A percentile compares a stretch with the other conserved stretches of the same genome.
These are phyloP conservation scores for Pomatostomus ruficeps DNA, from an alignment of 2,113 vertebrate genomes.

Conservation along the genomic window DNA sequence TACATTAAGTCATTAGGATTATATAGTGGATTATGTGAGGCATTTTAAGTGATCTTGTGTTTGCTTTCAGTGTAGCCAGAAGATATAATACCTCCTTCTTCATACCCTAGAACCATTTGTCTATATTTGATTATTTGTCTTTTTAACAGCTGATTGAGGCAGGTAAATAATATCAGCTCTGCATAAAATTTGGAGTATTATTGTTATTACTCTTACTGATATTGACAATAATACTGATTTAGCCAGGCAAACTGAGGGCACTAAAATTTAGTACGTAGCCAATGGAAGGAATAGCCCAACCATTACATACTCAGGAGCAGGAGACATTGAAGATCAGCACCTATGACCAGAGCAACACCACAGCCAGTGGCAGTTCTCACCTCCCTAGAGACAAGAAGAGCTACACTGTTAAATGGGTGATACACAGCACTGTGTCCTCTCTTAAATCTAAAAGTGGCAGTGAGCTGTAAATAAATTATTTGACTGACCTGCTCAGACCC, in stretches of 20 bases:
- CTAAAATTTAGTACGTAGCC: background rate
- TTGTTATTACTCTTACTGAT: background rate
- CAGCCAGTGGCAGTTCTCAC: background rate
- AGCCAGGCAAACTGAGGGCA: background rate
- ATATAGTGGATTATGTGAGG: background rate
- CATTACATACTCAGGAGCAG: background rate
- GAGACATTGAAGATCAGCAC: background rate
- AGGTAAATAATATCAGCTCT: background rate
- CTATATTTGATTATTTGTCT: background rate
- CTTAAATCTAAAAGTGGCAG: background rate
- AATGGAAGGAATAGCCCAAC: background rate
- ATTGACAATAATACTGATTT: background rate
- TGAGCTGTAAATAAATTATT: background rate
- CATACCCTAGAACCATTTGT: background rate
- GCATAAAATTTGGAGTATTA: background rate
- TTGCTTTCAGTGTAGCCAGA: background rate
- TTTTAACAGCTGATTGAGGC: background rate
- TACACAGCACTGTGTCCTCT: background rate
- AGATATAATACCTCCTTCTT: background rate
- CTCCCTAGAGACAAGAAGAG: background rate
- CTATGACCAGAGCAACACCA: background rate
- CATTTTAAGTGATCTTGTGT: background rate
- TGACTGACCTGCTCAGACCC: background rate
- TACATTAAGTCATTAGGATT: background rate
- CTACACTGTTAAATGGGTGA: background rate